Evolutionary conservation across 2,888 invertebrate genomes (phyloP).

Genomic region (Tanytarsus gracilentus): DNA sequence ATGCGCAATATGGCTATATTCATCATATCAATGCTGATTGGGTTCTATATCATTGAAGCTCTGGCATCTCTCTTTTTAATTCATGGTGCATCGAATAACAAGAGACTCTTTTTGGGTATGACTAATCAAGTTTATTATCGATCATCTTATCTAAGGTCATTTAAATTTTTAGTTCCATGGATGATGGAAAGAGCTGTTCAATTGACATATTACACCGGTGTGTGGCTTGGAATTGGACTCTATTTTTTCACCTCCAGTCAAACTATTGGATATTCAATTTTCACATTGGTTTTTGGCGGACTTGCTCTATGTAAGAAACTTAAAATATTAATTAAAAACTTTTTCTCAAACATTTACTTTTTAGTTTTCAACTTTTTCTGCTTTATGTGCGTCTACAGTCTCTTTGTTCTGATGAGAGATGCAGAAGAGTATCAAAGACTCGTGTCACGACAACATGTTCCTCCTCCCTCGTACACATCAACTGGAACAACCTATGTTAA

Average conservation of each 20-base stretch:
- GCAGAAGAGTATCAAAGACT: conserved; percentile 22
- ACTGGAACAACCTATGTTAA: conserved; percentile 26
- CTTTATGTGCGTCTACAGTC: conserved; percentile 20
- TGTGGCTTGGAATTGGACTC: conserved; percentile 11
- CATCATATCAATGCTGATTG: conserved; percentile 24
- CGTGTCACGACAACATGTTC: background rate
- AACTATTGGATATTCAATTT: conserved; percentile 14
- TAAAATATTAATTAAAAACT: background rate
- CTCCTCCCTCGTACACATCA: conserved; percentile 1
- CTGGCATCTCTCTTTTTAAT: conserved; percentile 12
- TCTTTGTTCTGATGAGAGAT: conserved; percentile 15
- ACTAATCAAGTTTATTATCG: too few relatives aligned
- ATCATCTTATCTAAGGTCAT: too few relatives aligned
- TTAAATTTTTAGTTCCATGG: conserved; percentile 26
- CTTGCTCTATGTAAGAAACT: conserved; percentile 5
- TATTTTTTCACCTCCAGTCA: conserved; percentile 20
- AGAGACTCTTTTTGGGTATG: conserved; percentile 1
- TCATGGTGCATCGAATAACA: conserved; percentile 18
- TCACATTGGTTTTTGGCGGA: conserved; percentile 12
- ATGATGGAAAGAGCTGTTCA: conserved; percentile 10
- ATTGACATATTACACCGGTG: conserved; percentile 5
- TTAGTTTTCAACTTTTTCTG: conserved; percentile 27
- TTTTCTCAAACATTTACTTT: conserved; percentile 1
- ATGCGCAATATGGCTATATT: conserved; percentile 19
- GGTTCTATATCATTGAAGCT: conserved; percentile 23